Evolutionary conservation across 2,113 vertebrate species (phyloP), one percentile per base, ranked within the genome.

Genomic region (Cariama cristata): DNA sequence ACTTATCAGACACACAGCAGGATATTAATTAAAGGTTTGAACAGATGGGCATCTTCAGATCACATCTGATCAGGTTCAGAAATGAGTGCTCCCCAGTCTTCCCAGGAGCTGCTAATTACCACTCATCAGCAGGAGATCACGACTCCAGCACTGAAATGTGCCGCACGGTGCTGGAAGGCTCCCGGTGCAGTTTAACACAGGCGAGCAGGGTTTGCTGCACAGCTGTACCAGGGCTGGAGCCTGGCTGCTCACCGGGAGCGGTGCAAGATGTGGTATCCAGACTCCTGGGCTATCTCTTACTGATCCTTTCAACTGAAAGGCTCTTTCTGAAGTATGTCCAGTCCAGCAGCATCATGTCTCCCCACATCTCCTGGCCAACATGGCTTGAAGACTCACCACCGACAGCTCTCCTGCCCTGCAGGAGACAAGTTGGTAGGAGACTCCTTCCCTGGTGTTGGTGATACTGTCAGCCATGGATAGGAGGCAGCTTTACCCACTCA

Each of bases 151-250:
- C 35, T 35, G 55, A 35, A 24, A 32, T 1, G 1, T 28, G 33
- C 21, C 26, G 14, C 15, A 8, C 0, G 0, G 24, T 2, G 9
- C 4, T 3, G 50, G 67, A 59, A 33, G 28, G 79, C 62, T 88
- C 55, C 32, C 1, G 1, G 44, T 7, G 50, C 47, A 33, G 52
- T 16, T 42, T 60, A 28, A 27, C 17, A 14, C 10, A 7, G 40
- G 10, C 0, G 9, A 86, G 33, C 24, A 35, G 38, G 35, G 30
- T 14, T 53, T 47, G 45, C 63, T 59, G 35, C 6, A 13, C 2
- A 4, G 30, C 33, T 82, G 38, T 1, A 55, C 35, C 56, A 33
- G 45, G n/a, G 22, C 1, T 26, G 15, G 11, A 30, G 47, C 32
- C 40, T 14, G 2, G n/a, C 27, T 66, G 23, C 68, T 85, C 63